phyloP scores from a whole-genome alignment of 2,888 invertebrate genomes.

The Philopedon plagiatum region DNA sequence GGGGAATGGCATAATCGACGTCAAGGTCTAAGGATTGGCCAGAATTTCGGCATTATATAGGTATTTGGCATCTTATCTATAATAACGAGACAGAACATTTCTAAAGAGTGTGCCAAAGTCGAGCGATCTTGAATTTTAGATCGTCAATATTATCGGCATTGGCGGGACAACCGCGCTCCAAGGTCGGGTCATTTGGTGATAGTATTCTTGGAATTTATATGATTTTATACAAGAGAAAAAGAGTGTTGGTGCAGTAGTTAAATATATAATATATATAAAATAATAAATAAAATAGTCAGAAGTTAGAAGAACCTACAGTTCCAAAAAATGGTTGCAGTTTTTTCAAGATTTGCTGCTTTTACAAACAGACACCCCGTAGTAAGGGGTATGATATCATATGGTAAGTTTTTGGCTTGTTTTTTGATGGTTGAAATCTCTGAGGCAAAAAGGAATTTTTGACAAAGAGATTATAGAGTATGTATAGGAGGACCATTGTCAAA shows the following conservation, averaged over 20 bases:
- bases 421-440: no score
- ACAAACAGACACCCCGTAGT: slow-evolving; percentile 70
- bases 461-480: no score
- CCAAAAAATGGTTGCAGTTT: slow-evolving; percentile 61
- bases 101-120: not conserved
- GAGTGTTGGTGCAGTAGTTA: no score
- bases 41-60: slow-evolving; percentile 5
- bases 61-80: not conserved
- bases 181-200: slow-evolving; percentile 12
- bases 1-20: not conserved
- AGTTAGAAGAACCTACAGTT: not conserved
- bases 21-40: slow-evolving; percentile 14
- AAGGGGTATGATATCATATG: slow-evolving; percentile 77
- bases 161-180: slow-evolving; percentile 2
- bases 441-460: no score
- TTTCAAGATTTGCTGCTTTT: slow-evolving; percentile 70
- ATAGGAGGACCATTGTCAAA: no score
- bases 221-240: not conserved
- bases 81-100: not conserved
- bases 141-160: not conserved
- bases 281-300: no score
- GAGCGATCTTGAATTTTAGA: no score
- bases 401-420: slow-evolving; percentile 68
- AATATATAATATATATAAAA: no score
- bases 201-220: not conserved